phyloP scores from a whole-genome alignment of 1,140 invertebrate genomes.

The Tetramorium alpestre region DNA sequence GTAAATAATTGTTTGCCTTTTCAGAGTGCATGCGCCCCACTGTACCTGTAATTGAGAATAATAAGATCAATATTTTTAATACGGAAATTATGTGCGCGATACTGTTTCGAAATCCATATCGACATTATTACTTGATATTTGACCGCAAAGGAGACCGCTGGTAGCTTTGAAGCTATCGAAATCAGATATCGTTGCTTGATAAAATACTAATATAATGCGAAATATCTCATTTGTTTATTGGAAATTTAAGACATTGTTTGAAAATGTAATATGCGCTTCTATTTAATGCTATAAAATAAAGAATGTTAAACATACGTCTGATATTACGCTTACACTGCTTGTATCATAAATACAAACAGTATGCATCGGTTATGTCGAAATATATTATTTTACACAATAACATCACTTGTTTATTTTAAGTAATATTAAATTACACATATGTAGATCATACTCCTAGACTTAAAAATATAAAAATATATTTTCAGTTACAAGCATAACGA shows the following conservation, averaged over 20 bases:
- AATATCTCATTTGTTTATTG: conserved; percentile 14
- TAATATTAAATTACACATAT: not conserved
- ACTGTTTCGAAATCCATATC: conserved; percentile 3
- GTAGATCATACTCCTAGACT: not conserved
- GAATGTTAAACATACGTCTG: not conserved
- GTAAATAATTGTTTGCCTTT: not conserved
- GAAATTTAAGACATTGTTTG: conserved; percentile 5
- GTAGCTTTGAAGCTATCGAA: not conserved
- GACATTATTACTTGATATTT: not conserved
- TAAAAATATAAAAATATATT: not conserved
- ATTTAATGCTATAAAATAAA: not conserved
- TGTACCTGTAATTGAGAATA: not conserved
- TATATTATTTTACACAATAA: not conserved
- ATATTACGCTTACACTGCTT: not conserved
- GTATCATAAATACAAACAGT: not conserved
- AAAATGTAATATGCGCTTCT: not conserved
- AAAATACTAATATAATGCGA: conserved; percentile 21
- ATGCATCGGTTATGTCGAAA: not conserved
- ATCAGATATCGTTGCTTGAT: not conserved
- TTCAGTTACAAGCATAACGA: not conserved
- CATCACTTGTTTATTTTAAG: not conserved
- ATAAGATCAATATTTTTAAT: not conserved
- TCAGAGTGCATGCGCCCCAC: not conserved
- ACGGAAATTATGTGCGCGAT: not conserved
- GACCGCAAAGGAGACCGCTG: not conserved